A percentile compares a stretch with the other conserved stretches of the same genome.
Evolutionary conservation across 2,888 invertebrate genomes (phyloP).

Genomic region (Euplexia lucipara): DNA sequence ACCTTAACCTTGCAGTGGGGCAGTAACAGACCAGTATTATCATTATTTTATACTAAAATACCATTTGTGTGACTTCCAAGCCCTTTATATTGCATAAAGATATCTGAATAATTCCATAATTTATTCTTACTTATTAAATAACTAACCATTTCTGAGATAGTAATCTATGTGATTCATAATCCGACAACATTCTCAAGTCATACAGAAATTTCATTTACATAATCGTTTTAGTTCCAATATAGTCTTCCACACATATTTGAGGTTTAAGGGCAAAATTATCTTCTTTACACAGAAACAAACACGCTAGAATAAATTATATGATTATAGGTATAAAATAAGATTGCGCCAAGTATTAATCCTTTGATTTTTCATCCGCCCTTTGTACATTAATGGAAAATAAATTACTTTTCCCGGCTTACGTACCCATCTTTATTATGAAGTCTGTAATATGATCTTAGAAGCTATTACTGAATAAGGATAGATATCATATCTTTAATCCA

Average conservation of each 20-base stretch:
- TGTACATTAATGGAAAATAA: slow-evolving; percentile 62
- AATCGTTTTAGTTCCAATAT: slow-evolving; percentile 30
- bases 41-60: no score
- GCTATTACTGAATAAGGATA: slow-evolving; percentile 52
- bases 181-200: slow-evolving; percentile 2
- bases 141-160: slow-evolving; percentile 4
- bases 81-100: slow-evolving; percentile 1
- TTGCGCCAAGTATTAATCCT: slow-evolving; percentile 21
- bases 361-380: slow-evolving; percentile 43
- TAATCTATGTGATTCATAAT: slow-evolving; percentile 9
- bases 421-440: slow-evolving; percentile 53
- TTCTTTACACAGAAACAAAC: slow-evolving; percentile 1
- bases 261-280: slow-evolving; percentile 3
- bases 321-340: slow-evolving; percentile 24
- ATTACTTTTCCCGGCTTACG: slow-evolving; percentile 44
- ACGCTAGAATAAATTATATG: slow-evolving; percentile 14
- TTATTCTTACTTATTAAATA: slow-evolving; percentile 10
- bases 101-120: slow-evolving; percentile 8
- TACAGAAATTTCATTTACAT: slow-evolving; percentile 37
- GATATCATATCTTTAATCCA: slow-evolving; percentile 45
- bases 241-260: slow-evolving; percentile 1
- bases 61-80: neutral
- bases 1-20: no score
- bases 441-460: slow-evolving; percentile 51
- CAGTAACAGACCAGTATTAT: no score